Conservation (phyloP, 2,797 vertebrate genomes). For the Eleutherodactylus coqui region DNA sequence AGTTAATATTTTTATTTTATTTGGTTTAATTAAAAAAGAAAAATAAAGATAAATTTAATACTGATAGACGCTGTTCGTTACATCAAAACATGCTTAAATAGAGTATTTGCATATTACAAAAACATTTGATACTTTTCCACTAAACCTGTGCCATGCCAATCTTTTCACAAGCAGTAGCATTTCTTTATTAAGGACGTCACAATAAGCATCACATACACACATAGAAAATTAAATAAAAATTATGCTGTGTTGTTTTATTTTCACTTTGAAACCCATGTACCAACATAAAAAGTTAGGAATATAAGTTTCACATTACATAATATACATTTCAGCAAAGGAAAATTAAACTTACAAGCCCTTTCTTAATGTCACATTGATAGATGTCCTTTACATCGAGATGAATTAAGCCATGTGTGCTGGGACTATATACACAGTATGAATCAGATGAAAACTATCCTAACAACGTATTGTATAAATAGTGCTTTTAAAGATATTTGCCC, state of each 20-base stretch:
- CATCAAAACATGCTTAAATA: constrained; percentile 28
- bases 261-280: constrained; percentile 12
- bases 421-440: background rate
- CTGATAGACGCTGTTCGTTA: constrained; percentile 46
- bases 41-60: constrained; percentile 44
- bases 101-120: constrained; percentile 47
- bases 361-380: background rate
- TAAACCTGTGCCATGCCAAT: background rate
- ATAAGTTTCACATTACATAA: constrained; percentile 14
- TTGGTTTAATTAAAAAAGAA: constrained; percentile 24
- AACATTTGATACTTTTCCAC: constrained; percentile 16
- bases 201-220: background rate
- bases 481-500: background rate
- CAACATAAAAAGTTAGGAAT: constrained; percentile 1
- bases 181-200: background rate
- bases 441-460: background rate
- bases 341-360: background rate
- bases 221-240: constrained; percentile 7
- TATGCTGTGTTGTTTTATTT: background rate
- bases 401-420: background rate
- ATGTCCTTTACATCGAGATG: background rate
- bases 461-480: background rate
- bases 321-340: constrained; percentile 9
- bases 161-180: background rate
- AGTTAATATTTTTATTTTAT: background rate